Percentiles rank a stretch among this genome's conserved stretches.
These are phyloP conservation scores for Drosophila anomalata DNA, from an alignment of 2,888 invertebrate species.

Conservation along the genomic window DNA sequence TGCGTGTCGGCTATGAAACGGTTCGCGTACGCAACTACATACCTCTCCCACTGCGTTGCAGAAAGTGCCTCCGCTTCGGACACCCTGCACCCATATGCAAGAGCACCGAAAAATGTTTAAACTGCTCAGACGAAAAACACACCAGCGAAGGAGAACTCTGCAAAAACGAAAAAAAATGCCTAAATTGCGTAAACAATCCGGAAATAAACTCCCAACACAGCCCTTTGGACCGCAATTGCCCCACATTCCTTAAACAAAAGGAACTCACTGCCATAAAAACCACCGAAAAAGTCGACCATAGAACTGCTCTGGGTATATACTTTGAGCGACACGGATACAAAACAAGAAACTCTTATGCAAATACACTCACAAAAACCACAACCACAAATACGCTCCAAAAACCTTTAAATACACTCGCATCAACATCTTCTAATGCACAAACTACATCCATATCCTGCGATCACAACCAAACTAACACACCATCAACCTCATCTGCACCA, in stretches of 20 bases:
- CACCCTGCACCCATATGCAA: constrained; percentile 6
- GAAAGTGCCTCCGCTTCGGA: constrained; percentile 29
- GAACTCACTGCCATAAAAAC: too few relatives aligned
- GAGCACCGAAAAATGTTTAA: constrained; percentile 10
- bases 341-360: too few relatives aligned
- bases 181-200: background rate
- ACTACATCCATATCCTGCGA: background rate
- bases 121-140: constrained; percentile 10
- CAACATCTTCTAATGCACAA: background rate
- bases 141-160: constrained; percentile 1
- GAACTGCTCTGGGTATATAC: too few relatives aligned
- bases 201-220: background rate
- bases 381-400: too few relatives aligned
- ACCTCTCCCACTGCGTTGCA: constrained; percentile 27
- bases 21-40: constrained; percentile 20
- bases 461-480: background rate
- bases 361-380: too few relatives aligned
- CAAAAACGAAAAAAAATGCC: background rate
- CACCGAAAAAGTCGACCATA: too few relatives aligned
- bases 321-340: too few relatives aligned
- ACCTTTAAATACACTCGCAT: background rate
- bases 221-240: too few relatives aligned
- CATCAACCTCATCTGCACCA: too few relatives aligned
- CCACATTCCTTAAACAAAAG: too few relatives aligned
- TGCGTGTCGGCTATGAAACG: constrained; percentile 28